A percentile compares a stretch with the other conserved stretches of the same genome.
These are phyloP conservation scores for Drosophila lutescens DNA, from an alignment of 2,888 invertebrate genomes.

Conservation along the genomic window DNA sequence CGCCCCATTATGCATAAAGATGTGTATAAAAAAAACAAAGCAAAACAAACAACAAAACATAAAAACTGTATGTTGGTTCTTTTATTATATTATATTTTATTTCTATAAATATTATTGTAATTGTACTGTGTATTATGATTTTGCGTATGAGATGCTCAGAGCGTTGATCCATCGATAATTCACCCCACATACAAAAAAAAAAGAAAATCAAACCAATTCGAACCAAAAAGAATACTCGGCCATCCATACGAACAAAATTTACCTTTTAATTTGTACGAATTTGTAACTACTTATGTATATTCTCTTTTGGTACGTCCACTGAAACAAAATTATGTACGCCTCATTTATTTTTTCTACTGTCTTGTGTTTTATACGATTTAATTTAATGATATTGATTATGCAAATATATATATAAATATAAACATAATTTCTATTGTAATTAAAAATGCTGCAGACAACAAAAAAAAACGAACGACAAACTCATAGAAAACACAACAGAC, in stretches of 20 bases:
- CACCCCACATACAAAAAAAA: conserved; percentile 12
- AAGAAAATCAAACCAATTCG: conserved; percentile 50
- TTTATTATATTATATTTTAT: conserved; percentile 49
- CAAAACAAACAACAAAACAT: conserved; percentile 36
- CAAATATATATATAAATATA: conserved; percentile 53
- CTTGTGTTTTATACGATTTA: conserved; percentile 45
- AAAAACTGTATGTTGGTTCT: conserved; percentile 59
- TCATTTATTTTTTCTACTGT: conserved; percentile 38
- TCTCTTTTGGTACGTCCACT: conserved; percentile 47
- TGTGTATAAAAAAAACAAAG: conserved; percentile 68
- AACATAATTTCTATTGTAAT: conserved; percentile 73
- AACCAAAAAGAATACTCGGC: conserved; percentile 67
- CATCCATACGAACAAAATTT: conserved; percentile 48
- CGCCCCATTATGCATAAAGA: conserved; percentile 66
- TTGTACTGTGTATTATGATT: conserved; percentile 57
- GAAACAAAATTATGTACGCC: conserved; percentile 37
- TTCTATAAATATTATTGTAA: conserved; percentile 45
- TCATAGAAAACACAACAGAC: conserved; percentile 44
- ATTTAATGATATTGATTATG: conserved; percentile 49
- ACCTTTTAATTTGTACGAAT: conserved; percentile 44
- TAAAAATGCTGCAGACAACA: conserved; percentile 66
- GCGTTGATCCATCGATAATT: conserved; percentile 61
- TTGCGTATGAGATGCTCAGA: conserved; percentile 41
- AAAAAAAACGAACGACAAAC: conserved; percentile 38
- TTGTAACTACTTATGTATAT: conserved; percentile 50